Conservation (phyloP, 2,888 invertebrate species). For the Leptogaster cylindrica region DNA sequence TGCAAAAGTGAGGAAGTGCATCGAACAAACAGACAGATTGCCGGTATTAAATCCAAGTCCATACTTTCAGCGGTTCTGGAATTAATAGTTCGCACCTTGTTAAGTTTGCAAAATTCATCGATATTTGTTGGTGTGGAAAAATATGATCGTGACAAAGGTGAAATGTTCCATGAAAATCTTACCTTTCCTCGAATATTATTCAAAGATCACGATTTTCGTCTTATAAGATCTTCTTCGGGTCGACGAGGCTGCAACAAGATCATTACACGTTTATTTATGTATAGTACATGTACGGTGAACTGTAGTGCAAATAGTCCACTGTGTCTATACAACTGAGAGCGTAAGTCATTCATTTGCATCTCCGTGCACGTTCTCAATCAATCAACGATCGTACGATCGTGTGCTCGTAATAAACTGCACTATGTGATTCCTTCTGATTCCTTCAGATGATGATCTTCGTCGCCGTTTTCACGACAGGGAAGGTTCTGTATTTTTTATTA, state of each 20-base stretch:
- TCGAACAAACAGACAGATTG: too few relatives aligned
- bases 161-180: slow-evolving; percentile 17
- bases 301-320: slow-evolving; percentile 25
- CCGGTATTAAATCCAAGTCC: too few relatives aligned
- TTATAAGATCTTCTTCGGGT: not conserved
- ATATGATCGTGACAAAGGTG: slow-evolving; percentile 26
- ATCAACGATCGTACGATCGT: slow-evolving; percentile 43
- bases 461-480: slow-evolving; percentile 25
- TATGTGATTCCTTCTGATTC: slow-evolving; percentile 5
- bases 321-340: slow-evolving; percentile 2
- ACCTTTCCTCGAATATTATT: not conserved
- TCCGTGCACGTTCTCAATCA: slow-evolving; percentile 46
- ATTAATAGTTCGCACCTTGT: slow-evolving; percentile 36
- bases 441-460: slow-evolving; percentile 23
- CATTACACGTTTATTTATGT: slow-evolving; percentile 38
- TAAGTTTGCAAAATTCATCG: slow-evolving; percentile 13
- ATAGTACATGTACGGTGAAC: slow-evolving; percentile 8
- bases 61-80: too few relatives aligned
- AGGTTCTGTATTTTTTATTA: not conserved
- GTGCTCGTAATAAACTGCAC: slow-evolving; percentile 40
- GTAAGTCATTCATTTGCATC: slow-evolving; percentile 45
- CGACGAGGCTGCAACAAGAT: slow-evolving; percentile 29
- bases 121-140: not conserved
- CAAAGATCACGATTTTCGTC: slow-evolving; percentile 29
- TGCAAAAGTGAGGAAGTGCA: too few relatives aligned